These are phyloP conservation scores for Macrosteles quadrilineatus DNA, from an alignment of 1,140 invertebrate species.

Conservation along the genomic window DNA sequence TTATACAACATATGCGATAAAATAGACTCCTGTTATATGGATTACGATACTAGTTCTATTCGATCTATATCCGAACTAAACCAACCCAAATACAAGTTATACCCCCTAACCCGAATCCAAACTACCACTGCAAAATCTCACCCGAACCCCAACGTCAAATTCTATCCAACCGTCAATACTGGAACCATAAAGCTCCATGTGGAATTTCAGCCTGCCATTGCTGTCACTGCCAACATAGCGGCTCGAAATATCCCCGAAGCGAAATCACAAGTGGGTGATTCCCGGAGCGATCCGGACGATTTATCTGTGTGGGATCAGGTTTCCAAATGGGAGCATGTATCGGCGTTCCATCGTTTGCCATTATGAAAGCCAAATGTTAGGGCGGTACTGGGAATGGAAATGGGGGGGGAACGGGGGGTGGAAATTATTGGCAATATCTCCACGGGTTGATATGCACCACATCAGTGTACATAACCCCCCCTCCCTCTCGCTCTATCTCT, in stretches of 20 bases:
- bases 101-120: too few relatives aligned
- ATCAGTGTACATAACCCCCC: slow-evolving; percentile 15
- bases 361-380: slow-evolving; percentile 24
- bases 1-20: too few relatives aligned
- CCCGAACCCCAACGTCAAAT: too few relatives aligned
- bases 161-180: not conserved
- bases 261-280: slow-evolving; percentile 16
- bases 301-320: not conserved
- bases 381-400: not conserved
- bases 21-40: too few relatives aligned
- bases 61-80: too few relatives aligned
- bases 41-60: too few relatives aligned
- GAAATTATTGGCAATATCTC: slow-evolving; percentile 23
- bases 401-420: not conserved
- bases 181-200: not conserved
- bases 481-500: not conserved
- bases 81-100: too few relatives aligned
- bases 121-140: too few relatives aligned
- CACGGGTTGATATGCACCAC: slow-evolving; percentile 15
- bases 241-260: too few relatives aligned
- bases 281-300: slow-evolving; percentile 5
- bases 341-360: not conserved
- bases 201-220: too few relatives aligned
- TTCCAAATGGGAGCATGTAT: slow-evolving; percentile 5
- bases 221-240: too few relatives aligned